Base-by-base conservation (phyloP, 2,797 vertebrate species). In the Squalus acanthias region DNA sequence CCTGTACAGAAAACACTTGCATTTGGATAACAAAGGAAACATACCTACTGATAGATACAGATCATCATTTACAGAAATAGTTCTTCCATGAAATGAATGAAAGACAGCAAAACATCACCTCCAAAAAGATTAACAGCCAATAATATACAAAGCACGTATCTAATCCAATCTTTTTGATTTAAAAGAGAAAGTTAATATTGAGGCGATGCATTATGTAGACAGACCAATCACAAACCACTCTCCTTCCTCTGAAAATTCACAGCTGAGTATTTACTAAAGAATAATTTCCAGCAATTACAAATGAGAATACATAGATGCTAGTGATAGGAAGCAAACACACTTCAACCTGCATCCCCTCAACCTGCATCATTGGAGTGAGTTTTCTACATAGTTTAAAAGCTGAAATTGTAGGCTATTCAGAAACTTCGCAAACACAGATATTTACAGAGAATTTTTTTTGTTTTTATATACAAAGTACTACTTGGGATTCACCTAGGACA, bases 1-100 rank as follows among this genome's bases (percentile, higher is more conserved):
- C 97, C 99, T 99, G 97, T 96, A 97, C 96, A 96, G 97, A 97
- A 97, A 97, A 97, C 53, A 96, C 87, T 85, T 89, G 39, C 87
- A 96, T 96, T 79, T 82, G 39, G 67, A 69, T 93, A 93, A 91
- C 88, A 91, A 91, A 91, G 67, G 24, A 69, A 24, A 69, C 91
- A 93, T 67, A 46, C 91, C 33, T 8, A 65, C 53, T 79, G 79
- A 95, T 24, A 46, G n/a, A 57, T 50, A 82, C 22, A 67, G 53
- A 50, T 95, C 12, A 72, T 57, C 6, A 12, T 13, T 6, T 60
- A 20, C 17, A 65, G 24, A 72, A 67, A n/a, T 63, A 87, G 85
- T 87, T 67, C 63, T 63, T 70, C 22, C 12, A 24, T 12, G 57
- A 96, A 96, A 69, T 50, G 29, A 46, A 70, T 39, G 8, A 70